These are phyloP conservation scores for Enteromius viviparus DNA, from an alignment of 2,797 vertebrate species.

Conservation along the genomic window DNA sequence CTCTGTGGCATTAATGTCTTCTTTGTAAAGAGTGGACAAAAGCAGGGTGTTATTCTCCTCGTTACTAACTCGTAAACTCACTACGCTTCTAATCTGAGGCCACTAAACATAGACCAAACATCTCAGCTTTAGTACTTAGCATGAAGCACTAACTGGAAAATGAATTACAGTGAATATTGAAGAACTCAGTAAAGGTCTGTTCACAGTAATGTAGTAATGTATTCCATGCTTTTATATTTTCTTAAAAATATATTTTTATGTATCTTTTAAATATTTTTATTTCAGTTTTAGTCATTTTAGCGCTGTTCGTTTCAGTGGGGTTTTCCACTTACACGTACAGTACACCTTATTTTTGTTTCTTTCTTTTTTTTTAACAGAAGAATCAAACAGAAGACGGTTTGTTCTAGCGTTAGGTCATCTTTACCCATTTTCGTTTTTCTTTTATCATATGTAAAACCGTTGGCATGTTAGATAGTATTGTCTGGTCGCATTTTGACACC, in stretches of 20 bases:
- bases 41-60: slow-evolving; percentile 29
- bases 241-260: neutral
- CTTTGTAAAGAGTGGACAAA: slow-evolving; percentile 48
- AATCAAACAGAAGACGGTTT: slow-evolving; percentile 12
- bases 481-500: slow-evolving; percentile 23
- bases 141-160: slow-evolving; percentile 14
- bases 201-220: too few species aligned
- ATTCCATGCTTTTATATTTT: too few species aligned
- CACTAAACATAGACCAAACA: slow-evolving; percentile 28
- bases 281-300: neutral
- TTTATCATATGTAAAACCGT: slow-evolving; percentile 25
- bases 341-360: neutral
- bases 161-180: slow-evolving; percentile 2
- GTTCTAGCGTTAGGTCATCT: neutral
- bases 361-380: neutral
- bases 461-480: slow-evolving; percentile 29
- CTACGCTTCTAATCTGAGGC: slow-evolving; percentile 18
- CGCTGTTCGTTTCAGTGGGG: neutral
- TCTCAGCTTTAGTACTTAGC: slow-evolving; percentile 1
- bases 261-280: neutral
- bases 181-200: neutral
- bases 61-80: slow-evolving; percentile 32
- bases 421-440: slow-evolving; percentile 18
- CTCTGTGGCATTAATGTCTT: slow-evolving; percentile 48
- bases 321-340: neutral